These are phyloP conservation scores for Pocillopora damicornis DNA, from an alignment of 64 coral and sea anemone genomes.

Conservation along the genomic window DNA sequence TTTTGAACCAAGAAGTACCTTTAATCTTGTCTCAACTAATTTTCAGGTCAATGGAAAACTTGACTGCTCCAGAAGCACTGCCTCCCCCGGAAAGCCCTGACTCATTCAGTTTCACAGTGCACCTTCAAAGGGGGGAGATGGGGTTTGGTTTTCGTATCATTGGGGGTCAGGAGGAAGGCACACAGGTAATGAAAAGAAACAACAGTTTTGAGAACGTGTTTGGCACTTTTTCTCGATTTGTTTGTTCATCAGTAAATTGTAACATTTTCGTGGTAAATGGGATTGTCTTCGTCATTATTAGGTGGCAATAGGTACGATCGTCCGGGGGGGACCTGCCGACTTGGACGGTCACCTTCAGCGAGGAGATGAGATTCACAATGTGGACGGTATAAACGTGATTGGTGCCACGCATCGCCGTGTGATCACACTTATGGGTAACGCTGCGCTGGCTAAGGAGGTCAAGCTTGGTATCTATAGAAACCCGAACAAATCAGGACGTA, in stretches of 20 bases:
- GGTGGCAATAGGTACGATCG: constrained; percentile 89
- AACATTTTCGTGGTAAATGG: background rate
- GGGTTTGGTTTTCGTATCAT: constrained; percentile 96
- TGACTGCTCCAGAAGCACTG: background rate
- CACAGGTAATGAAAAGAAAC: constrained; percentile 51
- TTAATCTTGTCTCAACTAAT: background rate
- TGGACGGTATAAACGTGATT: constrained; percentile 79
- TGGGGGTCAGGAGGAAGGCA: constrained; percentile 86
- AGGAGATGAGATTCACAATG: constrained; percentile 79
- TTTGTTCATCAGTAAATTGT: background rate
- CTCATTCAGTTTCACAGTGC: constrained; percentile 42
- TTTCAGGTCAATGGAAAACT: constrained; percentile 36
- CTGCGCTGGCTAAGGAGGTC: constrained; percentile 57
- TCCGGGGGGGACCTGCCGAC: constrained; percentile 79
- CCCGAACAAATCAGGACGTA: constrained; percentile 68
- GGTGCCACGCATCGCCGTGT: constrained; percentile 76
- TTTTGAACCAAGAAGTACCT: too few relatives aligned
- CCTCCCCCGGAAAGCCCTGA: constrained; percentile 46
- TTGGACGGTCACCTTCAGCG: constrained; percentile 52
- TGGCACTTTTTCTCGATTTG: background rate
- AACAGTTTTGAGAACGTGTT: background rate
- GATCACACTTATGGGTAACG: constrained; percentile 89
- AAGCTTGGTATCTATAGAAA: constrained; percentile 67
- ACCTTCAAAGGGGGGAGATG: constrained; percentile 74
- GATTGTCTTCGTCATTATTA: background rate